These are phyloP conservation scores for Erythrocercus mccallii DNA, from an alignment of 2,113 vertebrate genomes.

Conservation along the genomic window DNA sequence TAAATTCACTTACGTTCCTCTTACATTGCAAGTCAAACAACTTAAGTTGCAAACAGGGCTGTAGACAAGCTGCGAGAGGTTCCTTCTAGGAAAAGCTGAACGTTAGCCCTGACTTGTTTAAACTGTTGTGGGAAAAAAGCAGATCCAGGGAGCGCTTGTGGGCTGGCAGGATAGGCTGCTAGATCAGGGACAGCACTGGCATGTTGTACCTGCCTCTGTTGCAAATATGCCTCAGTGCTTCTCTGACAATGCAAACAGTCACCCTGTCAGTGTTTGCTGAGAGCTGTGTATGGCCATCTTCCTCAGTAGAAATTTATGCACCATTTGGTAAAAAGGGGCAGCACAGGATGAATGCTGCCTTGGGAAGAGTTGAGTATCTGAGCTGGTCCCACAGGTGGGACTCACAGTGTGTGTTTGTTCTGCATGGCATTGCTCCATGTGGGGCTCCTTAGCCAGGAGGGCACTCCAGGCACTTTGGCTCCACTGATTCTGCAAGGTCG, in stretches of 20 bases:
- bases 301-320: background rate
- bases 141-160: background rate
- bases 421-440: rapidly evolving
- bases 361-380: background rate
- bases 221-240: background rate
- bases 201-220: background rate
- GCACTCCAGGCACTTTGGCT: background rate
- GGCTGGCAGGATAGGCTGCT: background rate
- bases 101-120: background rate
- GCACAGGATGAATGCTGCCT: background rate
- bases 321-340: background rate
- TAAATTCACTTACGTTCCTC: background rate
- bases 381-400: background rate
- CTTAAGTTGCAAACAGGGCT: background rate
- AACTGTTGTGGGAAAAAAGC: background rate
- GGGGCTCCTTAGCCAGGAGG: background rate
- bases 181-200: background rate
- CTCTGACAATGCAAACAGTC: background rate
- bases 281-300: background rate
- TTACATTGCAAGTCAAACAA: background rate
- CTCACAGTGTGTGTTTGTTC: rapidly evolving
- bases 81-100: background rate
- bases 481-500: background rate
- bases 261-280: background rate
- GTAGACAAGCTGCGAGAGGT: background rate